Conservation (phyloP, 2,797 vertebrate genomes). For the Choloepus didactylus region DNA sequence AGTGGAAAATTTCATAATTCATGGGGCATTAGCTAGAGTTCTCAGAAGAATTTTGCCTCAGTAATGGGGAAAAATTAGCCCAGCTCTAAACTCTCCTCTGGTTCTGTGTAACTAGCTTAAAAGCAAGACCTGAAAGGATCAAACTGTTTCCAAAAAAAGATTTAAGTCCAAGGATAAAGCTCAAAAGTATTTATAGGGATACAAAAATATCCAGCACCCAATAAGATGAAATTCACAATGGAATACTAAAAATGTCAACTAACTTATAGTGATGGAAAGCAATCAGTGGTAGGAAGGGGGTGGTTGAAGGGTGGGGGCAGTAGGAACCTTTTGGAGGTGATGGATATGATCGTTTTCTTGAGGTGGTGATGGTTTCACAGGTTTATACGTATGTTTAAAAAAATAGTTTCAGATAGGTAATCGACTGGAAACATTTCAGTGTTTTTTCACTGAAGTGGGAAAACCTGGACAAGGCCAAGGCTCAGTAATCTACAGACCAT, state of each 20-base stretch:
- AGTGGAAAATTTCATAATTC: background rate
- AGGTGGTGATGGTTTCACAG: background rate
- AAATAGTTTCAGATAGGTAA: background rate
- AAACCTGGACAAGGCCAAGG: background rate
- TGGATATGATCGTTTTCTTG: background rate
- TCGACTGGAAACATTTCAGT: conserved; percentile 20
- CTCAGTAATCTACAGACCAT: background rate
- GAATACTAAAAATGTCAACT: background rate
- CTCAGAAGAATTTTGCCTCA: background rate
- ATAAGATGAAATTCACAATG: background rate
- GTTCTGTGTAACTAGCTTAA: conserved; percentile 36
- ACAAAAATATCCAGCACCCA: background rate
- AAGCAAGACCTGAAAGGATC: background rate
- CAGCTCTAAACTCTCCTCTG: background rate
- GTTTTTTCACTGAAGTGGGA: conserved; percentile 20
- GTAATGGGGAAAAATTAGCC: background rate
- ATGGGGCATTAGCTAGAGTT: background rate
- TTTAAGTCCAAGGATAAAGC: background rate
- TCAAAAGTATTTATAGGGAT: conserved; percentile 36
- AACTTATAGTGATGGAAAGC: background rate
- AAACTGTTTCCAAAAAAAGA: background rate
- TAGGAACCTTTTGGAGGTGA: background rate
- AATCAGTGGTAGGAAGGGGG: background rate
- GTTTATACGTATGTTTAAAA: background rate
- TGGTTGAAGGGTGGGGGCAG: background rate